These are phyloP conservation scores for Temnothorax curvispinosus DNA, from an alignment of 1,140 invertebrate genomes.

Conservation along the genomic window DNA sequence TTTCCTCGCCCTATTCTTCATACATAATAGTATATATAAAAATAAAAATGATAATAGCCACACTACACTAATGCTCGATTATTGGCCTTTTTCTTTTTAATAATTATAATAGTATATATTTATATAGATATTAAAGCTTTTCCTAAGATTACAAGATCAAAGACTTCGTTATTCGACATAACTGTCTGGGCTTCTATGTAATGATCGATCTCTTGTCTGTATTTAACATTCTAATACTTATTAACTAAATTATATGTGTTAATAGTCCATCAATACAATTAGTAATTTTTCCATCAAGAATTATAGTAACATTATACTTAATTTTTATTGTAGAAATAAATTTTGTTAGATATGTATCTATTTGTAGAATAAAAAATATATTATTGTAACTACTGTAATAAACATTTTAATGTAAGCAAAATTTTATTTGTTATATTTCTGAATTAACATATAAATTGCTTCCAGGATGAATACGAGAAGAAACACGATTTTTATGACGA, in stretches of 20 bases:
- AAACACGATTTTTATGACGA: constrained; percentile 91
- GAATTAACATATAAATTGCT: not conserved
- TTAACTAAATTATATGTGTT: not conserved
- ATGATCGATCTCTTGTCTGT: not conserved
- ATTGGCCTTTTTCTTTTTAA: too few relatives aligned
- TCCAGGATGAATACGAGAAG: constrained; percentile 89
- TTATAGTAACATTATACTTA: not conserved
- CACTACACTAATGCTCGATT: too few relatives aligned
- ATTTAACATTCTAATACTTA: not conserved
- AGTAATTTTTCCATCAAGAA: not conserved
- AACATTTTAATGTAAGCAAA: not conserved
- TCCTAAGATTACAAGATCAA: constrained; percentile 23
- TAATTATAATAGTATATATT: not conserved
- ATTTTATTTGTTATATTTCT: not conserved
- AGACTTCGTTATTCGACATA: not conserved
- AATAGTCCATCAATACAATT: not conserved
- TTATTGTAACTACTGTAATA: not conserved
- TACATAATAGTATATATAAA: too few relatives aligned
- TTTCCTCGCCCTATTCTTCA: too few relatives aligned
- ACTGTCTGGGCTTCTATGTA: not conserved
- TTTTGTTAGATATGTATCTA: not conserved
- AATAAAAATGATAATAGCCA: too few relatives aligned
- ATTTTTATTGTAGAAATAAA: not conserved
- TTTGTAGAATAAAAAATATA: not conserved
- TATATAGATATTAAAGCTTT: not conserved